Conservation (phyloP, 2,888 invertebrate genomes). For the Heliconius charithonia region DNA sequence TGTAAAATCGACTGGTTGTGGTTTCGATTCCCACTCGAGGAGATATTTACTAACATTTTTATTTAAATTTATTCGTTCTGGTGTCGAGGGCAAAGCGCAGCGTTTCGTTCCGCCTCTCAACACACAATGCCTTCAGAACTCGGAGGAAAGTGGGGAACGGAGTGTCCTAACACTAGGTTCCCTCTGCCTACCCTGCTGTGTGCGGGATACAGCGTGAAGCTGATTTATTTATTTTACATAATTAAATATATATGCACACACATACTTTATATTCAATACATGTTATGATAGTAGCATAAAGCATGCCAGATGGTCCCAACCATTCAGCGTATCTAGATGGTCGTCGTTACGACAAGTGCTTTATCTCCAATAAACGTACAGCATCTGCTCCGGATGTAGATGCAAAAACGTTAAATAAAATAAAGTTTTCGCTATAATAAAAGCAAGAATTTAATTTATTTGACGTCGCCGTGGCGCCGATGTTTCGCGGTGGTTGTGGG, state of each 20-base stretch:
- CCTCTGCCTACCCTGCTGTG: too few relatives aligned
- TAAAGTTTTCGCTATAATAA: not conserved
- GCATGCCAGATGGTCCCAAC: constrained; percentile 35
- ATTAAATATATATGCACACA: not conserved
- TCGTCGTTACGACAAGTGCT: constrained; percentile 38
- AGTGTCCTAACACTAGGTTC: too few relatives aligned
- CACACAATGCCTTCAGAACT: too few relatives aligned
- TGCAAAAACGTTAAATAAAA: constrained; percentile 9
- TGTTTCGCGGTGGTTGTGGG: not conserved
- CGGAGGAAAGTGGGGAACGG: too few relatives aligned
- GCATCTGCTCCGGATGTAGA: constrained; percentile 1
- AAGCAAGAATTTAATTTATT: not conserved
- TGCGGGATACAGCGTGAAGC: too few relatives aligned
- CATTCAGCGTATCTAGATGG: constrained; percentile 35
- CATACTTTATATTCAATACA: constrained; percentile 3
- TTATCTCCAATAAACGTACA: constrained; percentile 36
- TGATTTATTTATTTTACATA: too few relatives aligned
- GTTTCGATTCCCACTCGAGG: too few relatives aligned
- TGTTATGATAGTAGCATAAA: not conserved
- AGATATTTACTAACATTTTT: too few relatives aligned
- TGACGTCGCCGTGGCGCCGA: not conserved
- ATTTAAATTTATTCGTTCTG: too few relatives aligned
- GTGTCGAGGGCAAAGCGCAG: too few relatives aligned
- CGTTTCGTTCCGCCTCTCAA: too few relatives aligned
- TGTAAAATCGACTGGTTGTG: too few relatives aligned